phyloP scores from a whole-genome alignment of 2,113 vertebrate species.

The Pseudorasbora parva region DNA sequence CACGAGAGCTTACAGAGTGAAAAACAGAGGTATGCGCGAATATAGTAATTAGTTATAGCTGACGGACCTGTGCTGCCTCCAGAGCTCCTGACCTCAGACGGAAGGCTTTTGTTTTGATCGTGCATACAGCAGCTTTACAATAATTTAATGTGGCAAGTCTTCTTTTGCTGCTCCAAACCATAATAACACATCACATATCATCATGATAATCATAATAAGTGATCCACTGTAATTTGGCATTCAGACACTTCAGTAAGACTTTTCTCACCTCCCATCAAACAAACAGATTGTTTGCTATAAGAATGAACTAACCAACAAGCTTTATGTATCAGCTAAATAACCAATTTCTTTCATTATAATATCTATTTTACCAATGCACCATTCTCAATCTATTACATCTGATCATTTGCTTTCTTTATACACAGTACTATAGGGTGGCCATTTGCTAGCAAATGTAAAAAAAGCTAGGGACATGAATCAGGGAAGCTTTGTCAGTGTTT shows the following conservation, averaged over 20 bases:
- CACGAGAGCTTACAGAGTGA: slow-evolving; percentile 64
- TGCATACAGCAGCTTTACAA: background rate
- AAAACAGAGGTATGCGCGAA: slow-evolving; percentile 67
- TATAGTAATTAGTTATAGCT: slow-evolving; percentile 69
- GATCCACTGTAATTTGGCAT: background rate
- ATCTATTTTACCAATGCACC: too few species aligned
- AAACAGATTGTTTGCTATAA: background rate
- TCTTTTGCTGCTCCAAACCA: background rate
- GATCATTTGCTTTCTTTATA: background rate
- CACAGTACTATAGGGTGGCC: background rate
- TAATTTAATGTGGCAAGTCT: background rate
- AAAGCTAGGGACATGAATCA: background rate
- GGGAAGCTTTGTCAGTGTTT: slow-evolving; percentile 19
- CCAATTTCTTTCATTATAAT: background rate
- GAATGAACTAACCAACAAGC: background rate
- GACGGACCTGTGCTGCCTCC: slow-evolving; percentile 50
- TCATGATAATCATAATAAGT: background rate
- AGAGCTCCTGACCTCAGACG: slow-evolving; percentile 47
- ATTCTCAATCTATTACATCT: background rate
- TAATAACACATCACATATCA: background rate
- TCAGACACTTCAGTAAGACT: background rate
- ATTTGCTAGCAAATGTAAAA: background rate
- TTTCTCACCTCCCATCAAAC: background rate
- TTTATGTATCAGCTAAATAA: background rate
- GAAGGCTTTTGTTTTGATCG: background rate